Evolutionary conservation across 2,797 vertebrate species (phyloP).

Genomic region (Poecile montanus): DNA sequence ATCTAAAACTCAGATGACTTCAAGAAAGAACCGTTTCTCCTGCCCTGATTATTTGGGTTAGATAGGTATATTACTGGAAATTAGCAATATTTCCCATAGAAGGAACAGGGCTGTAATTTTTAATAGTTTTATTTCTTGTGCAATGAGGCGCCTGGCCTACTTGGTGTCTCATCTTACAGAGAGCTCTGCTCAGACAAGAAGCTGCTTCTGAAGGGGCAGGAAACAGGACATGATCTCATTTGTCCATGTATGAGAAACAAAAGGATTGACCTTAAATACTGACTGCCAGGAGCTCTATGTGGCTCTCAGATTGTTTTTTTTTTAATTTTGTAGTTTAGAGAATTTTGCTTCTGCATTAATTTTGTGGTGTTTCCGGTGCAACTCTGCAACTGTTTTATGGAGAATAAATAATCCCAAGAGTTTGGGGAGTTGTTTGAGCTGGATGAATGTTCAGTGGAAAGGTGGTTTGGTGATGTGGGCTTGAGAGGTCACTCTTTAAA

Average conservation of each 20-base stretch:
- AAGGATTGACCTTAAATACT: not conserved
- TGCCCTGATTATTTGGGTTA: not conserved
- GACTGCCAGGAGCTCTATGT: not conserved
- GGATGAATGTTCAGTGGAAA: not conserved
- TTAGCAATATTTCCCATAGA: not conserved
- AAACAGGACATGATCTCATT: constrained; percentile 53
- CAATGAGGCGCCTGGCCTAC: not conserved
- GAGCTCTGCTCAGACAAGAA: not conserved
- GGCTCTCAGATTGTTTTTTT: not conserved
- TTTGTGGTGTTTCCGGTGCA: not conserved
- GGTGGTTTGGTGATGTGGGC: not conserved
- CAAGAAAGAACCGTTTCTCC: not conserved
- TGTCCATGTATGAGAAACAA: constrained; percentile 18
- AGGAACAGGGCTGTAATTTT: not conserved
- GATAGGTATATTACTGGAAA: not conserved
- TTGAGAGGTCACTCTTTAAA: not conserved
- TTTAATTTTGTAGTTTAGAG: not conserved
- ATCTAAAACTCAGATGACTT: not conserved
- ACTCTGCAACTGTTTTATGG: not conserved
- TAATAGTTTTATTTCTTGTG: not conserved
- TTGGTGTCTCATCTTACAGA: not conserved
- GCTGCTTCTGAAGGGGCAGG: not conserved
- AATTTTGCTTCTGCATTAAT: not conserved
- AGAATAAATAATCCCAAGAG: not conserved
- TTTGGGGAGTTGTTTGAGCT: not conserved